phyloP scores from a whole-genome alignment of 2,113 vertebrate genomes.

The Paraplagusia blochii region DNA sequence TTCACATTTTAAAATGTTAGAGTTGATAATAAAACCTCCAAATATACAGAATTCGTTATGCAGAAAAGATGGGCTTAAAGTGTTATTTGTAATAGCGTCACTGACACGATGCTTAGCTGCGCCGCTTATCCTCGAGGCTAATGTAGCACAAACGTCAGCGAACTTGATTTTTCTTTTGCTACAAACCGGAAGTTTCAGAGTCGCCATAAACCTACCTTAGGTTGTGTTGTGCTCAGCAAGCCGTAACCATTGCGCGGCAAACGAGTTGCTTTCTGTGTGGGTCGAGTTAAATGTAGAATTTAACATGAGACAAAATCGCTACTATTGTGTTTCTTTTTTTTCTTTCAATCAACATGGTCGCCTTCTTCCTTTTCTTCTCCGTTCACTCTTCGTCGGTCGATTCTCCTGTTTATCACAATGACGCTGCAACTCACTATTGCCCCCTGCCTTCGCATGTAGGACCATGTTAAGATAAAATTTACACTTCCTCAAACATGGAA shows the following conservation, averaged over 20 bases:
- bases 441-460: constrained; percentile 14
- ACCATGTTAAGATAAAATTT: not conserved
- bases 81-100: no score
- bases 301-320: constrained; percentile 57
- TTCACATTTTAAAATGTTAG: not conserved
- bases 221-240: constrained; percentile 22
- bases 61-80: no score
- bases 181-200: not conserved
- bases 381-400: constrained; percentile 48
- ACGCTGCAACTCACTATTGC: constrained; percentile 1
- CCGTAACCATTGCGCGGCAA: constrained; percentile 15
- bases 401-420: constrained; percentile 35
- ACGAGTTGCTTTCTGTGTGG: constrained; percentile 10
- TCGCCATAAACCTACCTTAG: constrained; percentile 40
- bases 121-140: constrained; percentile 30
- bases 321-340: constrained; percentile 76
- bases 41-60: no score
- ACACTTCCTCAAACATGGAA: no score
- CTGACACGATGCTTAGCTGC: not conserved
- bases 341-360: constrained; percentile 77
- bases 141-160: constrained; percentile 49
- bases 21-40: no score
- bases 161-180: constrained; percentile 41
- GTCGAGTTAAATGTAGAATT: constrained; percentile 32
- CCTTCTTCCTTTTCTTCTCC: constrained; percentile 66